Percentiles rank a stretch among this genome's conserved stretches.
phyloP scores from a whole-genome alignment of 2,113 vertebrate genomes.

The Chaetura pelagica region DNA sequence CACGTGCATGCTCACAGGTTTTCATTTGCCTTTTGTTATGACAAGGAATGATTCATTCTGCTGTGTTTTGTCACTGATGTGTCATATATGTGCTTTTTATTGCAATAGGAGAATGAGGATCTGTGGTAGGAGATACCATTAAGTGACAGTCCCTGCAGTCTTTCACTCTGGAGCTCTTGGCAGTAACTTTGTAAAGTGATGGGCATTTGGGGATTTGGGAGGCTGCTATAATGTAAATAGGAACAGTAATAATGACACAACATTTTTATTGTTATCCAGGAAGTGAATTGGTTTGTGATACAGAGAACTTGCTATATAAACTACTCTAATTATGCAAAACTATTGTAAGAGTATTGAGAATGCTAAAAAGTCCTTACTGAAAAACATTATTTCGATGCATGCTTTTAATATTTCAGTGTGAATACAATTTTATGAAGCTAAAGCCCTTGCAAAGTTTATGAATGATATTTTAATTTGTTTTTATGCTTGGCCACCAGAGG shows the following conservation, averaged over 20 bases:
- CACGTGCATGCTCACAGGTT: neutral
- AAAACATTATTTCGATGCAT: neutral
- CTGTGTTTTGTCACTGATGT: rapidly evolving
- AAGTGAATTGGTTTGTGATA: neutral
- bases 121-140: too few species aligned
- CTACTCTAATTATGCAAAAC: too few species aligned
- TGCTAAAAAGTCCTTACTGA: neutral
- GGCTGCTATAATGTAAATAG: neutral
- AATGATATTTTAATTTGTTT: neutral
- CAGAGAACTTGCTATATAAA: neutral
- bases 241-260: neutral
- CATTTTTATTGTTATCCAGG: neutral
- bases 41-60: neutral
- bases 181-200: neutral
- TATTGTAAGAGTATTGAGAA: neutral
- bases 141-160: neutral
- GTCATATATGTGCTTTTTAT: neutral
- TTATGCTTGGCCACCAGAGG: neutral
- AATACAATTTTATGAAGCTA: neutral
- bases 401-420: neutral
- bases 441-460: neutral
- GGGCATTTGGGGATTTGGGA: neutral
- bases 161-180: neutral
- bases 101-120: neutral
- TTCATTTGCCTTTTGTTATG: neutral